Conservation (phyloP, 2,888 invertebrate species). For the Clepsis dumicolana region DNA sequence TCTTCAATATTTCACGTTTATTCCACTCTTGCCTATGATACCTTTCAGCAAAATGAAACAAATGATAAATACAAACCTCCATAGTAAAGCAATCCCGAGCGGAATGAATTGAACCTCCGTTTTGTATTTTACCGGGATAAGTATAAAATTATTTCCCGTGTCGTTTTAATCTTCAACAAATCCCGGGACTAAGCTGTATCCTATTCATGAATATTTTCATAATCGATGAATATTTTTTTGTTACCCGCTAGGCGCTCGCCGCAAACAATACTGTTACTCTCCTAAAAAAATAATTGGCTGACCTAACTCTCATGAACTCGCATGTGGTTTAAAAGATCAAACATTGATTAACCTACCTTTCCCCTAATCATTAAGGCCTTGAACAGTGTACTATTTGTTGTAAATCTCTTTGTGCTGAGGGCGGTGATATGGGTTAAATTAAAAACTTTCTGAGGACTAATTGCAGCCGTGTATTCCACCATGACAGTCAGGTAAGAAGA, state of each 20-base stretch:
- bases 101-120: conserved; percentile 21
- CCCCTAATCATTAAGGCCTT: no score
- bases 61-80: conserved; percentile 9
- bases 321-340: no score
- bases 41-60: neutral
- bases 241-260: neutral
- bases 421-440: no score
- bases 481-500: no score
- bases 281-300: neutral
- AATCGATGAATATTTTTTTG: neutral
- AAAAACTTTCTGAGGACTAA: no score
- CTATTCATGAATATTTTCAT: conserved; percentile 1
- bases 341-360: no score
- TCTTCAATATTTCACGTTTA: neutral
- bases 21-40: neutral
- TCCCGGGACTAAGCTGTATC: conserved; percentile 9
- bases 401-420: no score
- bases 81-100: conserved; percentile 14
- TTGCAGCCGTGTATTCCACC: no score
- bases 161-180: conserved; percentile 28
- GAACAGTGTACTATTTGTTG: no score
- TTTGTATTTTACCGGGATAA: conserved; percentile 10
- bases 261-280: neutral
- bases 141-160: conserved; percentile 20
- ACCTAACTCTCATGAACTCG: neutral